A percentile compares a stretch with the other conserved stretches of the same genome.
phyloP scores from a whole-genome alignment of 2,888 invertebrate species.

The Cancer borealis region DNA sequence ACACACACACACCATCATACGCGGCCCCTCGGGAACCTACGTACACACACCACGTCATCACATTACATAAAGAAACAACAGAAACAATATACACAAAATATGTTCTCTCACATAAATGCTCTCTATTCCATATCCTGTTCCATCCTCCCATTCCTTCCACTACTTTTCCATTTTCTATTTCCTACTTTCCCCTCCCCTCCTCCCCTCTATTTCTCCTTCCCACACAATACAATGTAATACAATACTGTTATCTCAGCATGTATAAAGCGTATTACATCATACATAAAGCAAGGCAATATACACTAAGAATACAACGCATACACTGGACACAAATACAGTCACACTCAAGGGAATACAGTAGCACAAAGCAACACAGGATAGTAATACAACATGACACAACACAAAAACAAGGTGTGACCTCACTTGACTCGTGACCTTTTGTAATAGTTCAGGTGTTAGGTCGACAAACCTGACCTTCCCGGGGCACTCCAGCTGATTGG shows the following conservation, averaged over 20 bases:
- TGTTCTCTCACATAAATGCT: no score
- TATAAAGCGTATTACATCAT: neutral
- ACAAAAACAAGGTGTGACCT: neutral
- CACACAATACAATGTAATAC: neutral
- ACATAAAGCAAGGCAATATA: neutral
- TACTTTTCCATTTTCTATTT: no score
- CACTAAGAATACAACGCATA: neutral
- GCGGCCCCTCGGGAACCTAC: neutral
- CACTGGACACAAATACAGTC: neutral
- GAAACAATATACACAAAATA: no score
- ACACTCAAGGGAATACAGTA: neutral
- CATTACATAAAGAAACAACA: neutral
- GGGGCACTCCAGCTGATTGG: slow-evolving; percentile 16
- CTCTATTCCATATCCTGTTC: no score
- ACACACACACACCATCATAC: neutral
- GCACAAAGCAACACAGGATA: neutral
- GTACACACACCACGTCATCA: neutral
- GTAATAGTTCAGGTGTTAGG: slow-evolving; percentile 26
- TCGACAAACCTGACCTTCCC: neutral
- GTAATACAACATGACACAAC: neutral
- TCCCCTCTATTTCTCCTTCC: no score
- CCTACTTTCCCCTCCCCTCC: no score
- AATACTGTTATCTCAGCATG: neutral
- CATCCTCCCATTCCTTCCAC: no score
- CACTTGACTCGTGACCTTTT: neutral